These are phyloP conservation scores for Nomada goodeniana DNA, from an alignment of 2,888 invertebrate species.

Conservation along the genomic window DNA sequence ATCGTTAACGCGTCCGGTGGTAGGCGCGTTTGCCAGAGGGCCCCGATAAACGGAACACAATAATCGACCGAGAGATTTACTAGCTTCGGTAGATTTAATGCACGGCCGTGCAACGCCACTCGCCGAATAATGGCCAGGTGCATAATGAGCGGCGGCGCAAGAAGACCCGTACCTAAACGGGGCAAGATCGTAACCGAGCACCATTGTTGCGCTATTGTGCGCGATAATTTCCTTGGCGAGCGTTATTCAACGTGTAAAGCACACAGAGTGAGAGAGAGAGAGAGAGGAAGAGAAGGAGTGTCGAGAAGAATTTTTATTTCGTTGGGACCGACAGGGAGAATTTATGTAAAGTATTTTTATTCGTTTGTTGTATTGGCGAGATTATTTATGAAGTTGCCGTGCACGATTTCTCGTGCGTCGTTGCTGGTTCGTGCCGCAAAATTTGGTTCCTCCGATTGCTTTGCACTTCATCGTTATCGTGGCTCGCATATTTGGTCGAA, in stretches of 20 bases:
- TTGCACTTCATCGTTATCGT: too few relatives aligned
- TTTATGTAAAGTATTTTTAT: too few relatives aligned
- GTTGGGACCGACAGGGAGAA: too few relatives aligned
- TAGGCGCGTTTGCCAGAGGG: conserved; percentile 5
- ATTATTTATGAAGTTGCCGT: too few relatives aligned
- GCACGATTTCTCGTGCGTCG: too few relatives aligned
- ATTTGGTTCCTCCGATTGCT: too few relatives aligned
- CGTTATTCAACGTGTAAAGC: conserved; percentile 20
- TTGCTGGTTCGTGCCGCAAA: too few relatives aligned
- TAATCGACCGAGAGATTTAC: conserved; percentile 54
- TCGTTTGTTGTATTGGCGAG: too few relatives aligned
- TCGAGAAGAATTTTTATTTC: too few relatives aligned
- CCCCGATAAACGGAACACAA: conserved; percentile 31
- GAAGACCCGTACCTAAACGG: conserved; percentile 28
- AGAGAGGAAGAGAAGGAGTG: too few relatives aligned
- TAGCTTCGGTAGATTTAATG: conserved; percentile 49
- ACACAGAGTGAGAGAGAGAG: too few relatives aligned
- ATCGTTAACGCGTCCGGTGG: conserved; percentile 26
- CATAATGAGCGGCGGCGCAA: conserved; percentile 9
- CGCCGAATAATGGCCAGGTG: conserved; percentile 42
- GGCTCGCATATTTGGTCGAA: too few relatives aligned
- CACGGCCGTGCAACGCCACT: conserved; percentile 26
- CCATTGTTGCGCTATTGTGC: conserved; percentile 32
- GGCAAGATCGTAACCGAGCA: conserved; percentile 30
- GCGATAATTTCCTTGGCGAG: conserved; percentile 13